Base-by-base conservation (phyloP, 2,888 invertebrate genomes). In the Macrophya alboannulata region DNA sequence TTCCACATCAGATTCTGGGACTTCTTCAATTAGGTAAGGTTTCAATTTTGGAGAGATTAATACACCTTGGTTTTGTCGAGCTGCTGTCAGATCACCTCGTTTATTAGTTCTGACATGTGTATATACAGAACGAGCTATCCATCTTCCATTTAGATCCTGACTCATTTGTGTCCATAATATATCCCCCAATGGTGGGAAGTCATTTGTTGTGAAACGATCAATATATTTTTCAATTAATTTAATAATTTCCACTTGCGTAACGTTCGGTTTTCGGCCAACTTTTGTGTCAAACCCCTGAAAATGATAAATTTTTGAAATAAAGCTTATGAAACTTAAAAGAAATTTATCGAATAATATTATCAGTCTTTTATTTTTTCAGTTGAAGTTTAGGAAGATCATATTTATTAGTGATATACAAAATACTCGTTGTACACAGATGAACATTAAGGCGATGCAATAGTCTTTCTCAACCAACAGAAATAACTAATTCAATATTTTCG, bases 111-210 rank as follows among this genome's bases (percentile, higher is more conserved):
- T 84, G n/a, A 87, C 65, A 21, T 86, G 79, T n/a, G 72, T 86
- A 21, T 87, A 87, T 1, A 88, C 85, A 1, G 85, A 82, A 72
- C 71, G 85, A 40, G 83, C 81, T 72, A 71, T 85, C 87, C 86
- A 87, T 65, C 59, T 84, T 37, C 85, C 86, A 65, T 68, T 59
- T 0, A 88, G 74, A 31, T 87, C 85, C 37, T 77, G 68, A 59
- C 88, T 87, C 86, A 88, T 88, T 25, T 84, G 31, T 65, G 84
- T 43, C 85, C 87, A 87, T 9, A 86, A 21, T 83, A 45, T 43
- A 72, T 84, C 85, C n/a, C 83, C 59, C 45, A 65, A 51, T 51
- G 86, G 43, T 9, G 86, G 86, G 31, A 87, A 86, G 59, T 86
- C 51, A 45, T 86, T 86, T 0, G 86, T 86, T 21, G 21, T 12